phyloP scores from a whole-genome alignment of 1,140 invertebrate genomes.

The Scaptomyza hsui region DNA sequence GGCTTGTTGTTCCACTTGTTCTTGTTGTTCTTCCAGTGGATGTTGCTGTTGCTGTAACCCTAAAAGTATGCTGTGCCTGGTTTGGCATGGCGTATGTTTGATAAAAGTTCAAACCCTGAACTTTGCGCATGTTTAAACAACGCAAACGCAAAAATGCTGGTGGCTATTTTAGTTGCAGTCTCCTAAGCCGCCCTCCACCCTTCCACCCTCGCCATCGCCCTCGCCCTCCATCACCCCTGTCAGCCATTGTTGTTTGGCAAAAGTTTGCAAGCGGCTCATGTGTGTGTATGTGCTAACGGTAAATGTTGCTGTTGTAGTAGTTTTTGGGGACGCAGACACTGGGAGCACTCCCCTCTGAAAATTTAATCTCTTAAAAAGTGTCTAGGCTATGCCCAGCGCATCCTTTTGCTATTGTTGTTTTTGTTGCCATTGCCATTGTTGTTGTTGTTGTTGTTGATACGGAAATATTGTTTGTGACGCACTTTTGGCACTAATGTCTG shows the following conservation, averaged over 20 bases:
- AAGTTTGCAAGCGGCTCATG: conserved; percentile 59
- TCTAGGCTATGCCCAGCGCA: conserved; percentile 69
- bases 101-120: conserved; percentile 82
- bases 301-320: conserved; percentile 71
- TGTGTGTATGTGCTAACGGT: conserved; percentile 46
- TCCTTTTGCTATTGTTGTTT: conserved; percentile 53
- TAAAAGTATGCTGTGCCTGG: conserved; percentile 52
- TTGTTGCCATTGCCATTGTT: conserved; percentile 44
- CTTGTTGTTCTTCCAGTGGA: conserved; percentile 39
- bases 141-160: conserved; percentile 82
- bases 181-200: conserved; percentile 10
- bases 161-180: conserved; percentile 80
- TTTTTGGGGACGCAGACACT: conserved; percentile 49
- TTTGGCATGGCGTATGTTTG: conserved; percentile 71
- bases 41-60: conserved; percentile 37
- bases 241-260: conserved; percentile 66
- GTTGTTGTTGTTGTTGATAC: conserved; percentile 63
- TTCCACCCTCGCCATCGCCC: neutral
- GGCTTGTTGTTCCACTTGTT: conserved; percentile 40
- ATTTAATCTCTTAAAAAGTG: conserved; percentile 82
- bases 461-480: conserved; percentile 80
- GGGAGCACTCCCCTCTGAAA: conserved; percentile 46
- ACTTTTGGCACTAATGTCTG: conserved; percentile 80
- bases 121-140: conserved; percentile 83
- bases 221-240: neutral